Evolutionary conservation across 2,797 vertebrate species (phyloP), one percentile per base, ranked within the genome.

Genomic region (Oryzias dopingdopingensis): DNA sequence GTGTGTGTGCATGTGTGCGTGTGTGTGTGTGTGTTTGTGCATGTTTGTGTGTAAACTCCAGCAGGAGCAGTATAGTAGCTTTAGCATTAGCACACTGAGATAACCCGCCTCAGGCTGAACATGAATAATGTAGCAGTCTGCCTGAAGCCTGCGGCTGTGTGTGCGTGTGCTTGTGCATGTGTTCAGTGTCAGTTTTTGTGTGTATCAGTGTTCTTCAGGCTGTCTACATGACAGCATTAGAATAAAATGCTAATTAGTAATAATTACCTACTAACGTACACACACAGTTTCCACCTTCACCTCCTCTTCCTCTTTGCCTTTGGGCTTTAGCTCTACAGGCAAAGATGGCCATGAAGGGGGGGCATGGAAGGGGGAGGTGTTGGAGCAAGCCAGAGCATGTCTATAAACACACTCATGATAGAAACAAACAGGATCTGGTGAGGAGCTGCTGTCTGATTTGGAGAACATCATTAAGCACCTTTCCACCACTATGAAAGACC

Each of bases 111-210:
- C 60, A 52, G 77, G 83, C 72, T 32, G 58, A 68, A 68, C 17
- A 86, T 88, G 83, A 88, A 88, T 88, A 83, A 88, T 88, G 79
- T 59, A 88, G 62, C 66, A 79, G 56, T 79, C 60, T 72, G 66
- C 52, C 53, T 49, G 37, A 12, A 13, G 81, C 74, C 72, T 67
- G 46, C 70, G 78, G 59, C 52, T 54, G 66, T 73, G 63, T 67
- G 73, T 41, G 60, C 26, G 66, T 55, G 64, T 59, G 49, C 65
- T 40, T 61, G 64, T 44, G 57, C 23, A 63, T 51, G 58, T 51
- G 56, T 67, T 53, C 46, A 47, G 61, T 47, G 44, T 47, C 20
- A 41, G 43, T 62, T 44, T 50, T 49, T 50, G 60, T 47, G 58
- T 59, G 59, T 63, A 46, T 47, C 46, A 54, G 56, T 62, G 62